A percentile compares a stretch with the other conserved stretches of the same genome.
Conservation (phyloP, 1,140 invertebrate genomes). For the Macrostomum lignano region DNA sequence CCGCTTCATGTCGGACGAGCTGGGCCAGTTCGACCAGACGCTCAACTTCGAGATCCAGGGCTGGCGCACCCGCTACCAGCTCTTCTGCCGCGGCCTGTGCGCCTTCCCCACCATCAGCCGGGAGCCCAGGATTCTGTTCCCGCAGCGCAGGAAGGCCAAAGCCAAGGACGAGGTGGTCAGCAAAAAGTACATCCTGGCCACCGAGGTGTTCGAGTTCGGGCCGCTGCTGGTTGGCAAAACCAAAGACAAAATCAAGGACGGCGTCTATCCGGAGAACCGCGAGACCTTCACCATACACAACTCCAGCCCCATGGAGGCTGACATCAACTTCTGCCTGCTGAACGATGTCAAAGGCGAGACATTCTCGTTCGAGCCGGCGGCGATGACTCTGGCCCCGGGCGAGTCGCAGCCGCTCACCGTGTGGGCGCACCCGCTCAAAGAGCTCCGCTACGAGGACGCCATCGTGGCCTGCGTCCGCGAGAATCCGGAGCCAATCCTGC, state of each 20-base stretch:
- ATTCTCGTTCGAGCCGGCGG: slow-evolving; percentile 24
- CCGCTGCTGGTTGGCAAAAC: slow-evolving; percentile 23
- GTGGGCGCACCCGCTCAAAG: slow-evolving; percentile 22
- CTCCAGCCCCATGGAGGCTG: slow-evolving; percentile 22
- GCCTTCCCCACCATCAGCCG: slow-evolving; percentile 26
- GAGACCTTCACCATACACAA: slow-evolving; percentile 23
- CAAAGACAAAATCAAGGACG: slow-evolving; percentile 19
- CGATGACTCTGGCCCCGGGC: slow-evolving; percentile 19
- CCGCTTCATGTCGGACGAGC: too few relatives aligned
- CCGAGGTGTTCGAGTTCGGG: slow-evolving; percentile 27
- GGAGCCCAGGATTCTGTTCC: slow-evolving; percentile 27
- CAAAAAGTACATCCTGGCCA: slow-evolving; percentile 23
- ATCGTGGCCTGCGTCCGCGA: slow-evolving; percentile 26
- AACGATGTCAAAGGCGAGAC: slow-evolving; percentile 25
- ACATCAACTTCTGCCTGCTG: slow-evolving; percentile 25
- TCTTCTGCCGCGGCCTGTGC: slow-evolving; percentile 26
- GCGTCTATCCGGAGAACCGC: slow-evolving; percentile 22
- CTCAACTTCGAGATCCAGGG: slow-evolving; percentile 27
- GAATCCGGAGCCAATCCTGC: slow-evolving; percentile 27
- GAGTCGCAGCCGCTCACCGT: slow-evolving; percentile 16
- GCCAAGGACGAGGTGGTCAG: slow-evolving; percentile 21
- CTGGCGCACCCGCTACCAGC: slow-evolving; percentile 21
- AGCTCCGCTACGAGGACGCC: slow-evolving; percentile 18
- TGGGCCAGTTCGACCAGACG: slow-evolving; percentile 28
- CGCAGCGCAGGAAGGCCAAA: slow-evolving; percentile 17